Evolutionary conservation across 2,888 invertebrate species (phyloP), one percentile per base, ranked within the genome.

Genomic region (Polietes domitor): DNA sequence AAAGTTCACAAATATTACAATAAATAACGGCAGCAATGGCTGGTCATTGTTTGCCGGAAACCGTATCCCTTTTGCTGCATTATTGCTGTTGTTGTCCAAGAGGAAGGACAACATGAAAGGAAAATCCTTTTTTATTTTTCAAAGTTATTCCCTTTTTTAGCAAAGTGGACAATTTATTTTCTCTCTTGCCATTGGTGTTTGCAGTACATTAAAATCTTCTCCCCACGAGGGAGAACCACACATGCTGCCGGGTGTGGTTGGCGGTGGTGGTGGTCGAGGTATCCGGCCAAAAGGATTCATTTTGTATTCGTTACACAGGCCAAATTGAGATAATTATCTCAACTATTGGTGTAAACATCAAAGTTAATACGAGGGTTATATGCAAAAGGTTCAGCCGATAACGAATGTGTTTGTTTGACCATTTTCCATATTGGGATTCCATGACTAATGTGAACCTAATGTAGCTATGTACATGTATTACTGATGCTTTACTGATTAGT

Each of bases 1-100:
- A 82, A 47, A 82, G 82, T 82, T 82, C 71, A 79, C 55, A 78
- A 79, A 79, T 47, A 72, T 79, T 72, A 82, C 71, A 79, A 82
- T 79, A 82, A 75, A 82, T 78, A 79, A 82, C 75, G 72, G 71
- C 24, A 65, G 63, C 63, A 79, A 75, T 82, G 58, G 71, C n/a
- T 50, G 58, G 73, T 26, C 75, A 72, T 75, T 75, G 50, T 63
- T 75, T 47, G 43, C 43, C 19, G 68, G 21, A 19, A 68, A 68
- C 21, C 21, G 43, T 43, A 24, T 68, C 24, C 68, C 68, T 21
- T 43, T 65, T 43, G 24, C 9, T 43, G n/a, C 10, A 9, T 58
- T 26, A 26, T 24, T 32, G 61, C 28, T 68, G 41, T 21, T 65
- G 19, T 41, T 68, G 68, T 24, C 41, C 43, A 68, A 68, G 15